phyloP scores from a whole-genome alignment of 2,113 vertebrate species.

The Benitochromis conjunctus region DNA sequence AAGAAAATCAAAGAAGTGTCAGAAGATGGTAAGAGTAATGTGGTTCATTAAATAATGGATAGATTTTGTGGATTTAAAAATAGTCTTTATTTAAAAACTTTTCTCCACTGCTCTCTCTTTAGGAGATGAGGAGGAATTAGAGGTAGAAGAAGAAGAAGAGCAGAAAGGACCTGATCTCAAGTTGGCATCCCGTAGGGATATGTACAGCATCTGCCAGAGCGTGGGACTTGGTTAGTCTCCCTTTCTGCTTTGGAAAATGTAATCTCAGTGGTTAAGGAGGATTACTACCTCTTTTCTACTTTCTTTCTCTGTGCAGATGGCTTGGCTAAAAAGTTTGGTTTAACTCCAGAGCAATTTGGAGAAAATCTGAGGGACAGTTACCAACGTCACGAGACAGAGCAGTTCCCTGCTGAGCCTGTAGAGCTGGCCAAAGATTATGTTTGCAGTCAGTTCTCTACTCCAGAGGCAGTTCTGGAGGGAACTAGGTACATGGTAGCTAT shows the following conservation, averaged over 20 bases:
- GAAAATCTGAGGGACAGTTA: constrained; percentile 98
- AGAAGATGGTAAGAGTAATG: constrained; percentile 73
- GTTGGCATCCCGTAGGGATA: constrained; percentile 93
- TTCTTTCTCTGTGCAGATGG: constrained; percentile 77
- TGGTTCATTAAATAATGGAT: not conserved
- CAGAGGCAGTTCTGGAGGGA: constrained; percentile 91
- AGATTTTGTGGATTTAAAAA: not conserved
- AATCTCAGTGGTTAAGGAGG: not conserved
- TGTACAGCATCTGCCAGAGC: constrained; percentile 97
- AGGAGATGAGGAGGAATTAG: constrained; percentile 74
- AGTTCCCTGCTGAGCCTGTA: constrained; percentile 95
- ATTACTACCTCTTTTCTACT: not conserved
- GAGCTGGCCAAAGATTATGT: constrained; percentile 97
- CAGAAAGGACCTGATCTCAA: constrained; percentile 95
- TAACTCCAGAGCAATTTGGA: constrained; percentile 97
- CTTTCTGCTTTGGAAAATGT: not conserved
- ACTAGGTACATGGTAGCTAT: constrained; percentile 98
- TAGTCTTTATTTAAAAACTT: not conserved
- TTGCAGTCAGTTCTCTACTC: constrained; percentile 91
- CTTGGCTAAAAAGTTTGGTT: constrained; percentile 95
- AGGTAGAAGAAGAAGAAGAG: constrained; percentile 87
- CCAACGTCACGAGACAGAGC: constrained; percentile 96
- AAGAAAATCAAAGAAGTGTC: constrained; percentile 89
- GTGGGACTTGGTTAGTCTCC: constrained; percentile 86
- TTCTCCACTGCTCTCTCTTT: not conserved